Base-by-base conservation (phyloP, 2,888 invertebrate species). In the Eristalis arbustorum region DNA sequence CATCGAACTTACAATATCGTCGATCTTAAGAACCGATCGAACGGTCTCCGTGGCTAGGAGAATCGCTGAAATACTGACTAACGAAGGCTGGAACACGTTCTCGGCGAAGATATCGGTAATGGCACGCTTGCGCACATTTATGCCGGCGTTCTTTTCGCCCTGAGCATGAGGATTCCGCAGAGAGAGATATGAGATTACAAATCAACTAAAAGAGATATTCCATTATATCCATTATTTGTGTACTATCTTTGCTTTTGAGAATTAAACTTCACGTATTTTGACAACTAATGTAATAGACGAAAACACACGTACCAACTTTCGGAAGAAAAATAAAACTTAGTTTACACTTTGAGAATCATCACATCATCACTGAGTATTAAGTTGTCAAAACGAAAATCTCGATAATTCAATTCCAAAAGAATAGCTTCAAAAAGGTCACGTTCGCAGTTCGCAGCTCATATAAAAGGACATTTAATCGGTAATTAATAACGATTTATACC, bases 71-170 rank as follows among this genome's bases (percentile, higher is more conserved):
- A 96, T 96, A 78, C 98, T 98, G 72, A 99, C 99, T 91, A 99
- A 95, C 89, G 99, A 94, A 63, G 99, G 99, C 93, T 99, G 99
- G 81, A 99, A 96, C 80, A 99, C 99, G 94, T 98, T 97, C 93
- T 99, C 99, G 89, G 98, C 98, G 81, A 98, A 94, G 93, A 99
- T 99, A 93, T 99, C 98, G 1, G 99, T 98, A 89, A 99, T 98
- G 89, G 96, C 96, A 73, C 99, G 99, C 94, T 97, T 97, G 67
- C 99, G 95, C 81, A 99, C 99, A 94, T 99, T 99, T 89, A 99
- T 98, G 73, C 99, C 99, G 64, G 98, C 96, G 88, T 96, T 96
- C 87, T 94, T 95, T 90, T 97, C 97, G 42, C 97, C 97, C 89
- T 95, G 95, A 6, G 98, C 98, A 93, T 99, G 99, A 90, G 97